Evolutionary conservation across 2,888 invertebrate species (phyloP).

Genomic region (Stenchaetothrips biformis): DNA sequence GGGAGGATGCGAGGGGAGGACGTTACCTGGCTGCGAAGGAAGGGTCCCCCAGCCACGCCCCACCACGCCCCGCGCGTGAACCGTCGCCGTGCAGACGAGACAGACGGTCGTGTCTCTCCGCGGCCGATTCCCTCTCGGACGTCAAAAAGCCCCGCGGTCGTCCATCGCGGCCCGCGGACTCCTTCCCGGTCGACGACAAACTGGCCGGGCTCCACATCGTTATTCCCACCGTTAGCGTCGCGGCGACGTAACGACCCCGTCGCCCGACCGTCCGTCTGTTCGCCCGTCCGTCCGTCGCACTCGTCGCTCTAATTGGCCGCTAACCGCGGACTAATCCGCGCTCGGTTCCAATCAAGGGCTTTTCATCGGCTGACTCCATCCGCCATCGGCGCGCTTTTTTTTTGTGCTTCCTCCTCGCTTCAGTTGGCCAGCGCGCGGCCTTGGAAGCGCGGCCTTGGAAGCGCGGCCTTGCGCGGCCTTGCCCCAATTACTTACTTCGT

Average conservation of each 20-base stretch:
- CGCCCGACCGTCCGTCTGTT: neutral
- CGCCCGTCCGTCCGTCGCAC: neutral
- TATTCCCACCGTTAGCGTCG: slow-evolving; percentile 20
- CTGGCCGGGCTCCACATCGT: neutral
- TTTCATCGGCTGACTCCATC: too few species aligned
- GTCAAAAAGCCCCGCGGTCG: too few species aligned
- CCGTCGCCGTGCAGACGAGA: neutral
- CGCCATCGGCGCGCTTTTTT: too few species aligned
- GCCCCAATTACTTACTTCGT: slow-evolving; percentile 18
- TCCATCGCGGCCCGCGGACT: neutral
- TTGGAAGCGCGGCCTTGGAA: neutral
- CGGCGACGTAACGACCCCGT: neutral
- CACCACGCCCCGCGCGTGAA: neutral
- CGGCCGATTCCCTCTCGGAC: too few species aligned
- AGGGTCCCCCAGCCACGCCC: neutral
- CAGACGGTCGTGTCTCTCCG: too few species aligned
- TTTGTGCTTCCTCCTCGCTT: neutral
- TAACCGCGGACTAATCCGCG: too few species aligned
- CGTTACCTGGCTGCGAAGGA: neutral
- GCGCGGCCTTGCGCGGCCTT: slow-evolving; percentile 6
- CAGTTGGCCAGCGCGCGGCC: neutral
- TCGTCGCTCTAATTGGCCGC: slow-evolving; percentile 10
- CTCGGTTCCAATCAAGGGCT: too few species aligned
- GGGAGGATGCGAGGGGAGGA: slow-evolving; percentile 2
- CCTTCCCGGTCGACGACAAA: too few species aligned